Conservation (phyloP, 92 coral and sea anemone species). For the Parazoanthus atlanticus region DNA sequence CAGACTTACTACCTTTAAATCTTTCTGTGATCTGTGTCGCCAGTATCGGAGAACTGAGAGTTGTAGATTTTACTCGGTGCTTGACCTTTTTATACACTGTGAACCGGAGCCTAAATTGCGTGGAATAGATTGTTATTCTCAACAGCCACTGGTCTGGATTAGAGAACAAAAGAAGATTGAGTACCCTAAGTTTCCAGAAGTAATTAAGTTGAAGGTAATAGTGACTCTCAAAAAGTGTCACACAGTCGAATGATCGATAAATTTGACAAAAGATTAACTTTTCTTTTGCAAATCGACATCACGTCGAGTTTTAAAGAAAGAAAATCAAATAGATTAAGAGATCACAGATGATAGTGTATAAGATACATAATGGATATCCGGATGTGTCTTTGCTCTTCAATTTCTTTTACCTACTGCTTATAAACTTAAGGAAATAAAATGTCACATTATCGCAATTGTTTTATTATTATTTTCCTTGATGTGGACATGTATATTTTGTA, state of each 20-base stretch:
- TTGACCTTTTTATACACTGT: slow-evolving; percentile 15
- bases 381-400: not conserved
- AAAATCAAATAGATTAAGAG: not conserved
- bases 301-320: not conserved
- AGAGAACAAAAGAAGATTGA: slow-evolving; percentile 33
- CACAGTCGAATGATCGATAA: slow-evolving; percentile 16
- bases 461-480: not conserved
- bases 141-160: not conserved
- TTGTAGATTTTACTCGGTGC: not conserved
- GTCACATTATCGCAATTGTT: not conserved
- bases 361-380: not conserved
- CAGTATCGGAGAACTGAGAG: not conserved
- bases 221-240: not conserved
- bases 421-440: not conserved
- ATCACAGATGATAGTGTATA: slow-evolving; percentile 1
- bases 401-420: not conserved
- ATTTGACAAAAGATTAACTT: slow-evolving; percentile 10
- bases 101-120: not conserved
- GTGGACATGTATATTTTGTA: not conserved
- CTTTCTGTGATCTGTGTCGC: not conserved
- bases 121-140: not conserved
- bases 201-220: not conserved
- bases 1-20: not conserved
- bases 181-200: not conserved
- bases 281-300: not conserved